A percentile compares a stretch with the other conserved stretches of the same genome.
Evolutionary conservation across 92 coral and sea anemone species (phyloP).

Genomic region (Bergia sp.): DNA sequence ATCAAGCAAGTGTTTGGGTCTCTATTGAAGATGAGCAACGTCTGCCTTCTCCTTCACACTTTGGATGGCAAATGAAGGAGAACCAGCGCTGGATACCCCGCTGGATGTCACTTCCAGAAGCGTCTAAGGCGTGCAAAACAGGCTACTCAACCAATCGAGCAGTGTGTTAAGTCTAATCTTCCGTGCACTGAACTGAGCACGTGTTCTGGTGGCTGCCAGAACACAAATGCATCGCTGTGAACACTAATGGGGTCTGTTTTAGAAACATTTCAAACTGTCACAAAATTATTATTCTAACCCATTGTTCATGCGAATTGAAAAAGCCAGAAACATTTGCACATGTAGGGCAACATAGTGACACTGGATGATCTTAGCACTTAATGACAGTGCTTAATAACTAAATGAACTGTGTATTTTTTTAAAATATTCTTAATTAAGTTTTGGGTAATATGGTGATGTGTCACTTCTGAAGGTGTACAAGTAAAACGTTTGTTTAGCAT

Average conservation of each 20-base stretch:
- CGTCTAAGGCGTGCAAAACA: constrained; percentile 10
- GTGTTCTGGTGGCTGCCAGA: constrained; percentile 13
- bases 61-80: constrained; percentile 7
- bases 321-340: neutral
- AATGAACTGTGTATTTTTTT: neutral
- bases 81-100: neutral
- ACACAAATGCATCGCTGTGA: constrained; percentile 9
- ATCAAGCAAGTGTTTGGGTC: constrained; percentile 36
- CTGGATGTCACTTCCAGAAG: constrained; percentile 3
- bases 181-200: constrained; percentile 10
- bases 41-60: neutral
- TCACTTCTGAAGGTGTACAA: neutral
- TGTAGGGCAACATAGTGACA: neutral
- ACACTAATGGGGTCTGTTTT: neutral
- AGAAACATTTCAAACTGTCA: neutral
- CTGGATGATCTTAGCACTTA: neutral
- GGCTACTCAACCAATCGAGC: neutral
- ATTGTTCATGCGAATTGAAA: constrained; percentile 1
- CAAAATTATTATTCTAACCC: neutral
- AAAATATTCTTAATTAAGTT: neutral
- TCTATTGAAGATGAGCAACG: constrained; percentile 18
- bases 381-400: neutral
- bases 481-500: neutral
- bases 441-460: neutral
- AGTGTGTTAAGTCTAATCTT: neutral